A percentile compares a stretch with the other conserved stretches of the same genome.
These are phyloP conservation scores for Botia kubotai DNA, from an alignment of 2,797 vertebrate species.

Conservation along the genomic window DNA sequence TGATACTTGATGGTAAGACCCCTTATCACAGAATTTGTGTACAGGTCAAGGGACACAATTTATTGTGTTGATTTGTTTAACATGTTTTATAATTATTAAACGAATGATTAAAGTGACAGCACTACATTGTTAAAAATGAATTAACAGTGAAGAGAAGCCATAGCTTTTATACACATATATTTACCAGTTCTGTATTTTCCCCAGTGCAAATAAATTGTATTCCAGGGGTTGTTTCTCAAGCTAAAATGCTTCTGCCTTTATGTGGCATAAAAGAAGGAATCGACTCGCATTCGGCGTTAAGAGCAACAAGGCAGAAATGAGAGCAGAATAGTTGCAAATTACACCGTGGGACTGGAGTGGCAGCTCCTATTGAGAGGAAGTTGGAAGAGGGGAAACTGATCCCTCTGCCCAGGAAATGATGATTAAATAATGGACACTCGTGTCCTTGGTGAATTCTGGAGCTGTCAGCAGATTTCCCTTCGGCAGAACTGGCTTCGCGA, in stretches of 20 bases:
- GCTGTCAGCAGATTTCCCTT: conserved; percentile 68
- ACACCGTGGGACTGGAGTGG: conserved; percentile 61
- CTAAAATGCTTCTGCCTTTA: conserved; percentile 57
- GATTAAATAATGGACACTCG: conserved; percentile 72
- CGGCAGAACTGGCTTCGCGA: conserved; percentile 59
- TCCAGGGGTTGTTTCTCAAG: conserved; percentile 57
- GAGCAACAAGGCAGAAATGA: conserved; percentile 68
- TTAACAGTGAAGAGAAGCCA: conserved; percentile 21
- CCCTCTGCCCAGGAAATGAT: conserved; percentile 64
- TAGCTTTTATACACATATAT: conserved; percentile 32
- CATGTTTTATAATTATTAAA: no score
- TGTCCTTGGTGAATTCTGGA: conserved; percentile 65
- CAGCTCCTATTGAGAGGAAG: conserved; percentile 62
- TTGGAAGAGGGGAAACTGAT: conserved; percentile 56
- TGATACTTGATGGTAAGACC: neutral
- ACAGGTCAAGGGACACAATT: no score
- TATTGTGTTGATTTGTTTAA: no score
- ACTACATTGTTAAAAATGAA: conserved; percentile 24
- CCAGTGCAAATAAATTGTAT: conserved; percentile 63
- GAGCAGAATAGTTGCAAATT: conserved; percentile 69
- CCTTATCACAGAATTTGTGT: neutral
- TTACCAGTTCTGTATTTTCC: conserved; percentile 54
- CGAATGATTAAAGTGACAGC: no score
- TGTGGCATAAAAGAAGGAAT: conserved; percentile 58
- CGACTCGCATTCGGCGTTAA: conserved; percentile 59